Percentiles rank a stretch among this genome's conserved stretches.
Conservation (phyloP, 92 coral and sea anemone species). For the Parazoanthus atlanticus region DNA sequence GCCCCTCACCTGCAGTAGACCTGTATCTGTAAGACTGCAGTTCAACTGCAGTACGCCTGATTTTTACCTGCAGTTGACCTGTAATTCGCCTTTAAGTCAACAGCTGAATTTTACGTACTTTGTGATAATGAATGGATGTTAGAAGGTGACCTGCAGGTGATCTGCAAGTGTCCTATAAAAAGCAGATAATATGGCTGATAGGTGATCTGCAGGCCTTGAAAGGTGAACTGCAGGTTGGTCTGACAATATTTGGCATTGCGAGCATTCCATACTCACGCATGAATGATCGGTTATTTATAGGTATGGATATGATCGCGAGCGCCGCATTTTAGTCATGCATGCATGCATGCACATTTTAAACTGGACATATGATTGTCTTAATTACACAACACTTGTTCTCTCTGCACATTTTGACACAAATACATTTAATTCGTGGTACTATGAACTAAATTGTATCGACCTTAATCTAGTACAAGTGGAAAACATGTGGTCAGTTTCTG, state of each 20-base stretch:
- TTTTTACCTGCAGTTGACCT: neutral
- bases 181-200: neutral
- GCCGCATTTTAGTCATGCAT: too few species aligned
- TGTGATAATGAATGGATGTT: too few species aligned
- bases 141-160: conserved; percentile 15
- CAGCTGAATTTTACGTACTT: too few species aligned
- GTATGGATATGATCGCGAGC: neutral
- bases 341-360: too few species aligned
- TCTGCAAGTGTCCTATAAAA: neutral
- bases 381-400: too few species aligned
- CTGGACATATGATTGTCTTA: too few species aligned
- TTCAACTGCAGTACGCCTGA: neutral
- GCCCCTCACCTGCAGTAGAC: conserved; percentile 1
- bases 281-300: neutral
- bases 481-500: too few species aligned
- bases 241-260: neutral
- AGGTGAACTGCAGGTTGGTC: neutral
- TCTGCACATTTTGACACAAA: too few species aligned
- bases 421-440: too few species aligned
- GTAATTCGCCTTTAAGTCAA: neutral
- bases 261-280: neutral
- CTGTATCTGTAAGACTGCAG: conserved; percentile 8
- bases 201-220: neutral
- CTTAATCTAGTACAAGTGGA: too few species aligned
- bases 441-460: too few species aligned